Percentiles rank a stretch among this genome's conserved stretches.
Conservation (phyloP, 2,888 invertebrate species). For the Aspidiotus rigidus region DNA sequence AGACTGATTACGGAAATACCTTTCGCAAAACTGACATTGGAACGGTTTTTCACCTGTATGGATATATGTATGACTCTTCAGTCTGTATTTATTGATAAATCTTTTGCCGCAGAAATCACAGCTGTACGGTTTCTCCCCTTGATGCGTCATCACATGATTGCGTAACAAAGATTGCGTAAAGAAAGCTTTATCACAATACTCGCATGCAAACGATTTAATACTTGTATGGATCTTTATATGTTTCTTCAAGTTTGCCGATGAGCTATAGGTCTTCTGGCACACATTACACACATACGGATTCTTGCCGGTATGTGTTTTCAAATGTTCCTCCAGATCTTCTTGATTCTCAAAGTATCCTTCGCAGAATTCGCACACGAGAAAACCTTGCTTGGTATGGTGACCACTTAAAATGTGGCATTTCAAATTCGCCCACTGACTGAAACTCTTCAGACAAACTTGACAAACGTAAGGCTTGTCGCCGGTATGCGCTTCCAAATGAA, state of each 20-base stretch:
- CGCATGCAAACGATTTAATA: constrained; percentile 20
- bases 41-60: constrained; percentile 36
- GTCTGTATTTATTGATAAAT: constrained; percentile 35
- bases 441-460: constrained; percentile 36
- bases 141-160: constrained; percentile 36
- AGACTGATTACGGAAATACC: constrained; percentile 33
- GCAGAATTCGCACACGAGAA: constrained; percentile 29
- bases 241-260: constrained; percentile 31
- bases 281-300: constrained; percentile 33
- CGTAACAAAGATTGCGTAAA: constrained; percentile 25
- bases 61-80: constrained; percentile 34
- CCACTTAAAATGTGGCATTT: constrained; percentile 34
- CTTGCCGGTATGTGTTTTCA: constrained; percentile 31
- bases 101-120: constrained; percentile 35
- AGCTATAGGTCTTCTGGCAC: constrained; percentile 31
- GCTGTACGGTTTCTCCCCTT: constrained; percentile 35
- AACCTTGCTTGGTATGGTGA: constrained; percentile 24
- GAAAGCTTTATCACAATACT: constrained; percentile 25
- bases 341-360: constrained; percentile 26
- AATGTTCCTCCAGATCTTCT: constrained; percentile 19
- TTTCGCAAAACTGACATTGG: constrained; percentile 34
- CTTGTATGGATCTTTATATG: constrained; percentile 29
- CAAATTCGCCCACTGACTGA: constrained; percentile 36
- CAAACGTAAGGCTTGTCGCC: constrained; percentile 37
- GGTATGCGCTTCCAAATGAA: constrained; percentile 36